Conservation (phyloP, 1,140 invertebrate species). For the Monochamus saltuarius region DNA sequence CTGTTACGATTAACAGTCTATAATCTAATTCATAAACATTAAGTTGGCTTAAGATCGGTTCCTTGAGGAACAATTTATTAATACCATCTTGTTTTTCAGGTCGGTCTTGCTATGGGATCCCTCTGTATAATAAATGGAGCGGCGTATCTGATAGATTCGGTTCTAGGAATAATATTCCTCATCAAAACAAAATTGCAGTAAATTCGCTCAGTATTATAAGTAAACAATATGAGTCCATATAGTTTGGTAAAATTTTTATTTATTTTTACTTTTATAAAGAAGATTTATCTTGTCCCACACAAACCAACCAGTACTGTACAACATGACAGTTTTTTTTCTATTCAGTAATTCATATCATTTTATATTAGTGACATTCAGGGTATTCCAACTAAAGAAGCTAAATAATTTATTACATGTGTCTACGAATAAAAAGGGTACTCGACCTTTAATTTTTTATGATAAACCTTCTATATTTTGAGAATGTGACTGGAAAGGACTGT, state of each 20-base stretch:
- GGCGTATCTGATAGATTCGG: slow-evolving; percentile 73
- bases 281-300: not conserved
- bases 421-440: too few relatives aligned
- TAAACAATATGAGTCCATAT: not conserved
- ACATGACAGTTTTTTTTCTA: not conserved
- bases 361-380: not conserved
- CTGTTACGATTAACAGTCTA: not conserved
- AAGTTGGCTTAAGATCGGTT: not conserved
- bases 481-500: too few relatives aligned
- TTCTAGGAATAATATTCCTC: slow-evolving; percentile 64
- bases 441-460: too few relatives aligned
- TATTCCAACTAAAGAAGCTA: too few relatives aligned
- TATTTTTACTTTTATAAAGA: not conserved
- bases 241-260: not conserved
- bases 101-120: slow-evolving; percentile 75
- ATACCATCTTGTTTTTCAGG: slow-evolving; percentile 55
- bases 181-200: slow-evolving; percentile 37
- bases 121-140: slow-evolving; percentile 76
- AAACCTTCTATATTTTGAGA: too few relatives aligned
- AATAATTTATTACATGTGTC: too few relatives aligned
- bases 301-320: not conserved
- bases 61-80: not conserved
- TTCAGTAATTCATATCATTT: not conserved
- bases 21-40: not conserved
- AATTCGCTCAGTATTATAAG: not conserved